Base-by-base conservation (phyloP, 2,888 invertebrate genomes). In the Diplolepis rosae region DNA sequence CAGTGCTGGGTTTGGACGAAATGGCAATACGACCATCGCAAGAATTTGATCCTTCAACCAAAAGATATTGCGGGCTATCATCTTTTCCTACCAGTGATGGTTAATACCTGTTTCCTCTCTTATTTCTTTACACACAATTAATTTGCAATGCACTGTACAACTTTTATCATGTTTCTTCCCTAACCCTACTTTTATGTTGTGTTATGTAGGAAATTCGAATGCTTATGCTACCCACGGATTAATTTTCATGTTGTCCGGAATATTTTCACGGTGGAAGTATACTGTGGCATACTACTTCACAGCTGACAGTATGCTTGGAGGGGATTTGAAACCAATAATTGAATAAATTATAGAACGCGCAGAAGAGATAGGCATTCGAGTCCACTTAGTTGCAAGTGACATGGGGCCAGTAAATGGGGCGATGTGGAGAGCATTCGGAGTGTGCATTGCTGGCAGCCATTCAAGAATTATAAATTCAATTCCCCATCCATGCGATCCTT, bases 251-350 rank as follows among this genome's bases (percentile, higher is more conserved):
- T 50, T 84, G 32, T 80, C 70, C 27, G 83, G 82, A 28, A 71
- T 83, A 7, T 72, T 65, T 7, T 71, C 70, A 27, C 45, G 80
- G n/a, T 83, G 82, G 82, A 83, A 84, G 51, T 82, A 83, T 66
- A 69, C 70, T n/a, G n/a, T n/a, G n/a, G n/a, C n/a, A n/a, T n/a
- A n/a, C n/a, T n/a, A n/a, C n/a, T n/a, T n/a, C n/a, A 81, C 83
- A 52, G 69, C 74, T 3, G 70, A 78, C 35, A 78, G 77, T n/a
- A 73, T 80, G n/a, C 68, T 78, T 50, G 82, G 81, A 22, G 39
- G 65, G 1, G 32, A 73, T 1, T 77, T 80, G 27, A 70, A 75
- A 68, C 15, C 65, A 13, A 77, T 82, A n/a, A 70, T 80, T 13
- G 27, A 15, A 13, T 22, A 79, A 52, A 77, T 80, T 27, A 68